Base-by-base conservation (phyloP, 2,888 invertebrate genomes). In the Uropetala carovei region DNA sequence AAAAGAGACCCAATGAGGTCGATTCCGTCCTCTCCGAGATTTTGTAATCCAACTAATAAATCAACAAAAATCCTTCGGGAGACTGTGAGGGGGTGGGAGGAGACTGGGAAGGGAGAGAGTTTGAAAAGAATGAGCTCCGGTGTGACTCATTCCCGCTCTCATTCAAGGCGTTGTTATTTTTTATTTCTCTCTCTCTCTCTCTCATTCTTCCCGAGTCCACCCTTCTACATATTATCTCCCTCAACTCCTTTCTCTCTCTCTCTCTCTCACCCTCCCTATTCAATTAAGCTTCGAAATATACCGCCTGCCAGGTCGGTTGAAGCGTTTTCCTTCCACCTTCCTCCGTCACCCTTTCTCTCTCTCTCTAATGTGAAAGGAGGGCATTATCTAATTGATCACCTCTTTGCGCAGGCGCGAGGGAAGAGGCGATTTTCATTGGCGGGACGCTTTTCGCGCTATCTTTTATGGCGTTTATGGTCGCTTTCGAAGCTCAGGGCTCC, bases 1-100 rank as follows among this genome's bases (percentile, higher is more conserved):
- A 89, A 89, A 89, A 89, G 89, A 89, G 89, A 89, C 64, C 89
- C 89, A 89, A 89, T 68, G 89, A 89, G 89, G 89, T 89, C 89
- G 89, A 86, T 86, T 59, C 86, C 59, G 60, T 60, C 27, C 86
- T 30, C 89, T 64, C 89, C 43, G 89, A 89, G 89, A 89, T 89
- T 89, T 89, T 68, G 89, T 89, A 89, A 89, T 89, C 89, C 89
- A 89, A 89, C 64, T 89, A 89, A 89, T 89, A 60, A 89, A 89
- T 89, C 89, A 89, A 89, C 64, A 68, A 89, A 89, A 64, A 64
- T 64, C 60, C 59, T 86, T 57, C 18, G 58, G 68, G 27, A 13
- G 89, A 16, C 43, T 43, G 56, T 9, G 18, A 11, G 18, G 22
- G 56, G 30, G 56, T 83, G 56, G 82, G 27, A 11, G 16, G 82